Conservation (phyloP, 2,113 vertebrate genomes). For the Mobula hypostoma region DNA sequence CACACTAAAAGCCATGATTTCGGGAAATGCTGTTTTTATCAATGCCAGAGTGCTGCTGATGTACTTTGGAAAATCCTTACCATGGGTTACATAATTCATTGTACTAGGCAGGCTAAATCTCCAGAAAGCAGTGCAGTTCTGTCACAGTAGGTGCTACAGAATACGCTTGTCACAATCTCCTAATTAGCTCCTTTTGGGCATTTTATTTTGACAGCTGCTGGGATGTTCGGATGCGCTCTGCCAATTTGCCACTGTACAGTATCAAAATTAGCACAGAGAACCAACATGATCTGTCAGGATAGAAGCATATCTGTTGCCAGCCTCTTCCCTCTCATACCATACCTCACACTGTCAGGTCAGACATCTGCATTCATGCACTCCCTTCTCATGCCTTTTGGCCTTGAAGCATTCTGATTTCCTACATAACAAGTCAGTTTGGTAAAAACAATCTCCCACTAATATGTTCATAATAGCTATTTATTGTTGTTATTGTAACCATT, state of each 20-base stretch:
- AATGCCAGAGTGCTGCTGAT: not conserved
- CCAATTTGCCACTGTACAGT: slow-evolving; percentile 9
- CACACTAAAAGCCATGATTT: not conserved
- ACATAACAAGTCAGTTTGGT: not conserved
- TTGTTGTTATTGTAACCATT: not conserved
- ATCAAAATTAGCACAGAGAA: slow-evolving; percentile 28
- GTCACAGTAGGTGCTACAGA: slow-evolving; percentile 5
- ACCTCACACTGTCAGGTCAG: slow-evolving; percentile 6
- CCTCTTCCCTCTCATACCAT: slow-evolving; percentile 3
- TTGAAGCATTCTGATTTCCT: not conserved
- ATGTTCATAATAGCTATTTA: not conserved
- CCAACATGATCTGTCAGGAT: not conserved
- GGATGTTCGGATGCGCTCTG: slow-evolving; percentile 30
- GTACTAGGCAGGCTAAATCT: not conserved
- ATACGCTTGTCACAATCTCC: not conserved
- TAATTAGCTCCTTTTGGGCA: slow-evolving; percentile 33
- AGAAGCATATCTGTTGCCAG: slow-evolving; percentile 12
- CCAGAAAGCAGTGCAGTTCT: not conserved
- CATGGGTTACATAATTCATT: not conserved
- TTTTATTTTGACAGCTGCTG: slow-evolving; percentile 28
- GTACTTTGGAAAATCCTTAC: not conserved
- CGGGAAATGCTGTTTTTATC: not conserved
- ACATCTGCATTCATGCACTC: not conserved
- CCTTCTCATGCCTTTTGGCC: slow-evolving; percentile 4
- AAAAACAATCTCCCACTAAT: not conserved